Conservation (phyloP, 2,888 invertebrate genomes). For the Subacronicta megacephala region DNA sequence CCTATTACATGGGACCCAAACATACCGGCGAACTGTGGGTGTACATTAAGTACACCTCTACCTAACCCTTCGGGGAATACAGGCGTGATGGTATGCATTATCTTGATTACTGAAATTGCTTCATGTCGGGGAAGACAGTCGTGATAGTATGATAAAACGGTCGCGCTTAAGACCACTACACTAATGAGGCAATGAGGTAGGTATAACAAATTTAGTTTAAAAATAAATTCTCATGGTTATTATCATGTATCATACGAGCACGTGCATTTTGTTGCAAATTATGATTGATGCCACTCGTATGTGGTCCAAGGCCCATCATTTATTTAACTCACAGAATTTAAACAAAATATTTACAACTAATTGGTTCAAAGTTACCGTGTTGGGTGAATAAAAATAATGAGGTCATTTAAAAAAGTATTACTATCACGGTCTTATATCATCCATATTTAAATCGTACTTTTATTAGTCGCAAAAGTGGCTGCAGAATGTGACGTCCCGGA, state of each 20-base stretch:
- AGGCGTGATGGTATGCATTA: too few species aligned
- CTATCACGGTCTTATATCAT: slow-evolving; percentile 9
- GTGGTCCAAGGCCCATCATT: slow-evolving; percentile 41
- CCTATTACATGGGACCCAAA: too few species aligned
- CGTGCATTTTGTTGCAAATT: slow-evolving; percentile 40
- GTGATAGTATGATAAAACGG: too few species aligned
- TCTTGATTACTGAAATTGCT: too few species aligned
- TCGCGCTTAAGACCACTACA: too few species aligned
- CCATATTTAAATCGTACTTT: not conserved
- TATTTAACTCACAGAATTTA: slow-evolving; percentile 27
- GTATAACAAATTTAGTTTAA: slow-evolving; percentile 5
- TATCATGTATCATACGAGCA: slow-evolving; percentile 24
- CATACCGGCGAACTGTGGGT: too few species aligned
- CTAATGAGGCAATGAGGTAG: too few species aligned
- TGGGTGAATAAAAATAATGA: slow-evolving; percentile 15
- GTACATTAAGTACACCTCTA: too few species aligned
- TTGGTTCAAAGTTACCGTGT: slow-evolving; percentile 37
- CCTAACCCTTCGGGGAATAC: too few species aligned
- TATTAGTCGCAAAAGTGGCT: too few species aligned
- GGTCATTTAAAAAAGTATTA: slow-evolving; percentile 3
- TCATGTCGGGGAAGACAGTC: too few species aligned
- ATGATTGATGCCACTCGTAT: slow-evolving; percentile 43
- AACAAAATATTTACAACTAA: slow-evolving; percentile 28
- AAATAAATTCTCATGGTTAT: slow-evolving; percentile 25
- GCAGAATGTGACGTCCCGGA: too few species aligned